Evolutionary conservation across 2,113 vertebrate species (phyloP).

Genomic region (Gymnarchus niloticus): DNA sequence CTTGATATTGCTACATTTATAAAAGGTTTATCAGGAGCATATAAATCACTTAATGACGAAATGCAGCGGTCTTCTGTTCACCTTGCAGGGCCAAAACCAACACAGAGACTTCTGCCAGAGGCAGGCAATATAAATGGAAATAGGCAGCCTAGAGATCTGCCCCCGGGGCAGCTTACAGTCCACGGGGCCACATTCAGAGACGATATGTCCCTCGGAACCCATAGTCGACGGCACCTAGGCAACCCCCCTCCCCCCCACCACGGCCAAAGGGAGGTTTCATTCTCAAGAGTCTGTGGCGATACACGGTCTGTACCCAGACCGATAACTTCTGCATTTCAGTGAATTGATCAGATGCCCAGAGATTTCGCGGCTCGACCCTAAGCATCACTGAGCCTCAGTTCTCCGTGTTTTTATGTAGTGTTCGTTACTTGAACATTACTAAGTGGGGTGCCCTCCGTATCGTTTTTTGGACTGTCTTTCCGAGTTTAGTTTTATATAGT

Average conservation of each 20-base stretch:
- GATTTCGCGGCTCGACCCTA: neutral
- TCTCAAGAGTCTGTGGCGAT: neutral
- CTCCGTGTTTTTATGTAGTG: no score
- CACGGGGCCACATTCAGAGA: neutral
- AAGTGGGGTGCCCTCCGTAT: no score
- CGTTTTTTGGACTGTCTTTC: no score
- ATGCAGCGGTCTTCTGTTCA: neutral
- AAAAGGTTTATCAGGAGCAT: neutral
- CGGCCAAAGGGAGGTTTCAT: no score
- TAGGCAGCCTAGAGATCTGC: neutral
- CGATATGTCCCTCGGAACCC: neutral
- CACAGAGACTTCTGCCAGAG: neutral
- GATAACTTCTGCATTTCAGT: neutral
- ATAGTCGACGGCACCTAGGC: neutral
- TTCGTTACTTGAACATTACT: no score
- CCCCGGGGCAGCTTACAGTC: neutral
- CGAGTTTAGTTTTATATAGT: neutral
- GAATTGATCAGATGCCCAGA: neutral
- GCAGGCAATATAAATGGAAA: conserved; percentile 23
- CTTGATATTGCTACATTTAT: neutral
- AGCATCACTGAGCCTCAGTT: neutral
- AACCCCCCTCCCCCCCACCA: neutral
- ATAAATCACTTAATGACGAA: neutral
- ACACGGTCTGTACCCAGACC: neutral
- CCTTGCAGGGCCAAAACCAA: neutral